A percentile compares a stretch with the other conserved stretches of the same genome.
Conservation (phyloP, 2,797 vertebrate genomes). For the Podargus strigoides region DNA sequence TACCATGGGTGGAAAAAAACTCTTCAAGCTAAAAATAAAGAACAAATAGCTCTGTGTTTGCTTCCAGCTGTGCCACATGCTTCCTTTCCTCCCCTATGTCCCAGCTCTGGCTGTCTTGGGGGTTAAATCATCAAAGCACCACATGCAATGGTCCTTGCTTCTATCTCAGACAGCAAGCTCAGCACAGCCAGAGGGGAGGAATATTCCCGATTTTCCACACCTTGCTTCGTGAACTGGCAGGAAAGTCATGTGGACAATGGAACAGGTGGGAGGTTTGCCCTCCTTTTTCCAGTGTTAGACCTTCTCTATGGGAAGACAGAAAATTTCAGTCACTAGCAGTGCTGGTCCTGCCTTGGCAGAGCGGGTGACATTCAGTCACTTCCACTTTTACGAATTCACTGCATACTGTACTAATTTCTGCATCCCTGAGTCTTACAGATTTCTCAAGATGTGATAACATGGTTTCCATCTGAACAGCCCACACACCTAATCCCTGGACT, state of each 20-base stretch:
- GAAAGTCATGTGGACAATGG: neutral
- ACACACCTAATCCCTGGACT: slow-evolving; percentile 68
- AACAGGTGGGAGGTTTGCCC: neutral
- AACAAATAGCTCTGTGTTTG: neutral
- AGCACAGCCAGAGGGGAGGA: neutral
- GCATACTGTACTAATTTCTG: neutral
- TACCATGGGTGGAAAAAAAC: neutral
- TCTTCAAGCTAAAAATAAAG: neutral
- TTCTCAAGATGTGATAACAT: slow-evolving; percentile 49
- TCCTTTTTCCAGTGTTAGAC: neutral
- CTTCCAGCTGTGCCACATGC: neutral
- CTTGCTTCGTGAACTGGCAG: neutral
- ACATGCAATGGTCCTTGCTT: neutral
- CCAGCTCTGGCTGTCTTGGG: neutral
- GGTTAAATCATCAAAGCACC: neutral
- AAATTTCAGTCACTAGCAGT: neutral
- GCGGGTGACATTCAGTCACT: neutral
- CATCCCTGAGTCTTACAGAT: slow-evolving; percentile 53
- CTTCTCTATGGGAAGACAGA: neutral
- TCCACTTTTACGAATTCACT: neutral
- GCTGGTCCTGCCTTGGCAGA: neutral
- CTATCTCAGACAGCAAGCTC: neutral
- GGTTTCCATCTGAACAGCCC: slow-evolving; percentile 60
- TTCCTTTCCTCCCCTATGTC: neutral
- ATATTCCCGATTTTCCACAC: neutral